Percentiles rank a stretch among this genome's conserved stretches.
Conservation (phyloP, 2,113 vertebrate species). For the Python bivittatus region DNA sequence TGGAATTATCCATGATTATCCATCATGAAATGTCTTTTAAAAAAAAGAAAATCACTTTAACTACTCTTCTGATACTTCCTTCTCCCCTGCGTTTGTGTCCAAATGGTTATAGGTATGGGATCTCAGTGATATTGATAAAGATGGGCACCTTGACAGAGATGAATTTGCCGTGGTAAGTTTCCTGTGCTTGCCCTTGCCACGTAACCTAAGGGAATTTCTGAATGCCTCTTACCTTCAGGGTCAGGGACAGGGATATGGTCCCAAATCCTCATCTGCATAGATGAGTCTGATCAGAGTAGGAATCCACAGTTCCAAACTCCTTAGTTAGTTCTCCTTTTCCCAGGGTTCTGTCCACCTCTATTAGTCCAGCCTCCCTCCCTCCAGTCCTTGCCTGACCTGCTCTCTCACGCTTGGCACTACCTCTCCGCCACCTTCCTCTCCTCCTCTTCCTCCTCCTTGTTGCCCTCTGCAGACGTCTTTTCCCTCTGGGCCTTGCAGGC, state of each 20-base stretch:
- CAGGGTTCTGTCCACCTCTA: neutral
- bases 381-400: neutral
- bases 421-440: constrained; percentile 11
- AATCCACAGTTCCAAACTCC: neutral
- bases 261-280: neutral
- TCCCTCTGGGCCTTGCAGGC: constrained; percentile 76
- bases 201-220: neutral
- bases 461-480: neutral
- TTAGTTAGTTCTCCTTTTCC: neutral
- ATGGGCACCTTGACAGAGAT: constrained; percentile 94
- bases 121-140: constrained; percentile 98
- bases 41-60: too few relatives aligned
- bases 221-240: neutral
- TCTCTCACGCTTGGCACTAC: neutral
- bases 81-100: neutral
- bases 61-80: neutral
- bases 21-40: neutral
- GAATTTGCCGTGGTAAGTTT: constrained; percentile 95
- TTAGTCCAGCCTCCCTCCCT: neutral
- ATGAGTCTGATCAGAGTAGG: neutral
- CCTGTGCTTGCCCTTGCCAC: neutral
- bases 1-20: neutral
- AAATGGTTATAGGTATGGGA: constrained; percentile 89
- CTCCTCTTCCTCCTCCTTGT: neutral
- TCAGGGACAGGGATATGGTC: neutral